Evolutionary conservation across 1,140 invertebrate genomes (phyloP), one percentile per base, ranked within the genome.

Genomic region (Anastrepha obliqua): DNA sequence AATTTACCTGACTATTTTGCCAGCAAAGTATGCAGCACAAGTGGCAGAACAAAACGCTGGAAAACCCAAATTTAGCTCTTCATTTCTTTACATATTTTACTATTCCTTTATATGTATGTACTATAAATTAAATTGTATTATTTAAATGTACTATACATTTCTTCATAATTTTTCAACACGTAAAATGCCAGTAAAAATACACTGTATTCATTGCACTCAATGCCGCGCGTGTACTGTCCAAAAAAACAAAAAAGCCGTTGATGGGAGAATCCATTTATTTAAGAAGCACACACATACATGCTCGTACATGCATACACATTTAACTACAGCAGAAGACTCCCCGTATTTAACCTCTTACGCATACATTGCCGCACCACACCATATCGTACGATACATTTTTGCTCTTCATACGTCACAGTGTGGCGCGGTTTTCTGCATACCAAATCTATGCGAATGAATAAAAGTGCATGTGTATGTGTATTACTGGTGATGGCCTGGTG

Each of bases 401-500:
- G 42, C 55, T 86, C n/a, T 39, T n/a, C 17, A 42, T 47, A 86
- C 51, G 55, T 62, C 85, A 59, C 59, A 62, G 17, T 20, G 74
- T 51, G 47, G 7, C 47, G 47, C 17, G 74, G 20, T 51, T 29
- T 67, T 67, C 11, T 5, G 64, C 29, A 67, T 67, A 67, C 64
- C 64, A 67, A 67, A 29, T 62, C 81, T 86, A 85, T n/a, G 59
- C 11, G 29, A 17, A 39, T 62, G 51, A 67, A 90, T 88, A 90
- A 89, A 2, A 88, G 90, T 92, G 88, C 91, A 17, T 42, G 55
- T 62, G 59, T 44, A 39, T 42, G 39, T 85, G 58, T 15, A n/a
- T 9, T 44, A 67, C 51, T 55, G 17, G 7, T 67, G 39, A 58
- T 29, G 81, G 58, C 13, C n/a, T 58, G 51, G 81, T 42, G 42